phyloP scores from a whole-genome alignment of 2,888 invertebrate genomes.

The Heteromyza rotundicornis region DNA sequence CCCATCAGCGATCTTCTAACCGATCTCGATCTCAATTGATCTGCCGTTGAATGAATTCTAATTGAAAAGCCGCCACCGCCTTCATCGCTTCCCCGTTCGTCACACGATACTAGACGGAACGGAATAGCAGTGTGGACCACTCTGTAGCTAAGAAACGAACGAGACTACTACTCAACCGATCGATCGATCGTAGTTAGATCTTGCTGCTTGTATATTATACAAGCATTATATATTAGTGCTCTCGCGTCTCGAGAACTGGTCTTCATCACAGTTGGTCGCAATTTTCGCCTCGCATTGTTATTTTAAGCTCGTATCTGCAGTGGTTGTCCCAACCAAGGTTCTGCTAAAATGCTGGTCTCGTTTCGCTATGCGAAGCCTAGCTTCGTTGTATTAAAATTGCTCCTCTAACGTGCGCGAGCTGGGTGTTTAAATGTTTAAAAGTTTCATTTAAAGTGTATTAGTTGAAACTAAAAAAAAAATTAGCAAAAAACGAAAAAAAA shows the following conservation, averaged over 20 bases:
- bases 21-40: neutral
- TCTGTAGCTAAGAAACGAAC: no score
- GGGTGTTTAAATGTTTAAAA: no score
- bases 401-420: conserved; percentile 54
- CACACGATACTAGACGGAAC: no score
- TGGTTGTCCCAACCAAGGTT: conserved; percentile 57
- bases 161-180: conserved; percentile 3
- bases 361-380: conserved; percentile 61
- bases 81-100: neutral
- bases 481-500: no score
- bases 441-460: no score
- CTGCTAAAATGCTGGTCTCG: conserved; percentile 59
- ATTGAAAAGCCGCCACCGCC: neutral
- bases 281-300: conserved; percentile 56
- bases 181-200: neutral
- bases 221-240: neutral
- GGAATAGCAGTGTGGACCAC: neutral
- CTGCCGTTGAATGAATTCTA: neutral
- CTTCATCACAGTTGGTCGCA: neutral
- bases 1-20: neutral
- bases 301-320: conserved; percentile 57
- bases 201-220: neutral
- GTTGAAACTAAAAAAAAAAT: no score
- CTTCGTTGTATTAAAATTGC: conserved; percentile 63
- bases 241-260: conserved; percentile 4